These are phyloP conservation scores for Heliornis fulica DNA, from an alignment of 2,113 vertebrate genomes.

Conservation along the genomic window DNA sequence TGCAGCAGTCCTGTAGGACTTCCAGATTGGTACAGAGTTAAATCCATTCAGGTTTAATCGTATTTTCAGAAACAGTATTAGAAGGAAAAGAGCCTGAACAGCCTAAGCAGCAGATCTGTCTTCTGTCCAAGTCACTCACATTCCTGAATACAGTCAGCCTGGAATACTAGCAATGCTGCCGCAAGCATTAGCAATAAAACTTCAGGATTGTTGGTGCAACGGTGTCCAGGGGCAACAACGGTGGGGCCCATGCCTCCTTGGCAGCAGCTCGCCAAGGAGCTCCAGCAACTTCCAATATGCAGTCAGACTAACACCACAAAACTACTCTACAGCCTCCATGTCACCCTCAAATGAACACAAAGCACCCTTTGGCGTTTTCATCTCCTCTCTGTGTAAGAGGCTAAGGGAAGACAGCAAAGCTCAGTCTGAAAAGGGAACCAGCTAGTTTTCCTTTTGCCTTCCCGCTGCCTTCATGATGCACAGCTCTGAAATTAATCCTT, in stretches of 20 bases:
- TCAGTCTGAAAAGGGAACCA: neutral
- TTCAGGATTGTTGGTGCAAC: slow-evolving; percentile 31
- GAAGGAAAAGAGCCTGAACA: neutral
- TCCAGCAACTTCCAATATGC: neutral
- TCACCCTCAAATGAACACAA: neutral
- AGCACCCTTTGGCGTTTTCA: neutral
- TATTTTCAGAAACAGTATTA: neutral
- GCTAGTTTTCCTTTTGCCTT: neutral
- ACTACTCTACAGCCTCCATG: neutral
- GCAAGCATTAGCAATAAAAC: slow-evolving; percentile 21
- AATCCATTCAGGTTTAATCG: neutral
- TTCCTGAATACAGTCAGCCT: neutral
- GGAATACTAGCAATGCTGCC: neutral
- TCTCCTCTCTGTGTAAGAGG: neutral
- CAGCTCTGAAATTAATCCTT: neutral
- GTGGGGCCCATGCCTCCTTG: slow-evolving; percentile 19
- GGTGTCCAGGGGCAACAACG: slow-evolving; percentile 34
- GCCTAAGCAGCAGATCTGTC: neutral
- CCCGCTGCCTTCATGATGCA: neutral
- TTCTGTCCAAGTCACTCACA: neutral
- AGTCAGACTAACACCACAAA: neutral
- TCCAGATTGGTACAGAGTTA: neutral
- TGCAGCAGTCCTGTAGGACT: neutral
- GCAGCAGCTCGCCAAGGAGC: neutral
- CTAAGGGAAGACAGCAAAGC: neutral